These are phyloP conservation scores for Sarcophaga bullata DNA, from an alignment of 1,140 invertebrate species.

Conservation along the genomic window DNA sequence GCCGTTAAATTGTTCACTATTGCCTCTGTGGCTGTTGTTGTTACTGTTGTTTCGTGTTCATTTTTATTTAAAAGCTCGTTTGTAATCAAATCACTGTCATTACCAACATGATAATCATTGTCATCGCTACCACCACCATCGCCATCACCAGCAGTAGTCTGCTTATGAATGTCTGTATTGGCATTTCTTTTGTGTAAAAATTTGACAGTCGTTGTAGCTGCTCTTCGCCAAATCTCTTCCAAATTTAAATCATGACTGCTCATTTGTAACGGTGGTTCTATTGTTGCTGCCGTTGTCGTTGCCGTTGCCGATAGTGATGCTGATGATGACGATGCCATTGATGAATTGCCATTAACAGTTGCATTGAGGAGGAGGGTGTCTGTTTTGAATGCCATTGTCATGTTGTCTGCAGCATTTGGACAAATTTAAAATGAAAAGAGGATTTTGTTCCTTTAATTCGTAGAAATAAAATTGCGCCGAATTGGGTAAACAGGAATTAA, in stretches of 20 bases:
- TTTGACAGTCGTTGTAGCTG: background rate
- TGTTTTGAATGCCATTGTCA: conserved; percentile 24
- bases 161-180: background rate
- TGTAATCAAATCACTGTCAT: background rate
- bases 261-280: background rate
- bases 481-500: background rate
- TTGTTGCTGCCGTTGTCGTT: background rate
- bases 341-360: background rate
- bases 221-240: background rate
- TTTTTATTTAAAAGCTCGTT: background rate
- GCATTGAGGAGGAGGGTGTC: background rate
- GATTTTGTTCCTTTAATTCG: background rate
- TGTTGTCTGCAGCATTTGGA: conserved; percentile 16
- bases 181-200: background rate
- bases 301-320: too few relatives aligned
- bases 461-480: too few relatives aligned
- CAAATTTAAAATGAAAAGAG: background rate
- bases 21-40: conserved; percentile 17
- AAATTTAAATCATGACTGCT: conserved; percentile 23
- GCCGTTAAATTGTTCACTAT: conserved; percentile 42
- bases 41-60: conserved; percentile 12
- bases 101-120: background rate
- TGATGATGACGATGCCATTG: too few relatives aligned
- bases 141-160: too few relatives aligned
- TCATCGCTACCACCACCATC: background rate